These are phyloP conservation scores for Drosophila yooni DNA, from an alignment of 2,888 invertebrate species.

Conservation along the genomic window DNA sequence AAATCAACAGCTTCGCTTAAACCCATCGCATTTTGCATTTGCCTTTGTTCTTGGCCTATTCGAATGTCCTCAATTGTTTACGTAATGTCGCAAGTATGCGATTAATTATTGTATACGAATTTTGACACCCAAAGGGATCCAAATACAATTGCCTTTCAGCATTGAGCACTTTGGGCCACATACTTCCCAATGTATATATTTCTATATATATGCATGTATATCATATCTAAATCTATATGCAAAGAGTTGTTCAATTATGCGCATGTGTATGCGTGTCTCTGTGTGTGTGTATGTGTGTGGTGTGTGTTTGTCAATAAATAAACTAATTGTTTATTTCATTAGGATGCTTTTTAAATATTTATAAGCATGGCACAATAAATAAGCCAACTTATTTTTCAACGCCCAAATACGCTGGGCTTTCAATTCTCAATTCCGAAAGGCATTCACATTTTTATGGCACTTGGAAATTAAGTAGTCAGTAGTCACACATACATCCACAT, in stretches of 20 bases:
- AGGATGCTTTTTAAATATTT: constrained; percentile 72
- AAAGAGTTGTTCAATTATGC: constrained; percentile 30
- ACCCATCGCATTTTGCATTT: not conserved
- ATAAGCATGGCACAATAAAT: constrained; percentile 70
- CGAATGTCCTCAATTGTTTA: constrained; percentile 8
- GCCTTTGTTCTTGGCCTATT: not conserved
- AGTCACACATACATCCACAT: constrained; percentile 14
- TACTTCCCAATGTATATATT: constrained; percentile 29
- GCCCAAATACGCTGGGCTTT: constrained; percentile 59
- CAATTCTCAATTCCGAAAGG: constrained; percentile 39
- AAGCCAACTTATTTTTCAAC: constrained; percentile 69
- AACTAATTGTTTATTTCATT: constrained; percentile 80
- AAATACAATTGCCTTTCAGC: constrained; percentile 47
- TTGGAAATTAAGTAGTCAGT: constrained; percentile 78
- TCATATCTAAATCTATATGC: constrained; percentile 18
- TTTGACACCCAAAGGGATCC: constrained; percentile 37
- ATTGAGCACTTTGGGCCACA: constrained; percentile 40
- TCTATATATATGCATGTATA: constrained; percentile 17
- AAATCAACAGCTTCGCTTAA: not conserved
- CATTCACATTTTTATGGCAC: constrained; percentile 75
- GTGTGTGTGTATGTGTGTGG: constrained; percentile 12
- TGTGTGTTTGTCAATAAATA: constrained; percentile 69
- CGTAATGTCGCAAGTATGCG: constrained; percentile 8
- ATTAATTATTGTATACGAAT: constrained; percentile 1
- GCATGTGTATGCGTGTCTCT: constrained; percentile 7